These are phyloP conservation scores for rat (Rattus norvegicus) DNA, from an alignment of 2,113 vertebrate species.

Conservation along the genomic window GRCr8 NC_086026.1:42161501-42162000, in stretches of 20 bases:
- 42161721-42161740: not conserved
- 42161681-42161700: not conserved
- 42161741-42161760: not conserved
- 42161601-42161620: not conserved
- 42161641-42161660: not conserved
- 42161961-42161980: not conserved
- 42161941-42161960: not conserved
- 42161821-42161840: not conserved
- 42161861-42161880: not conserved
- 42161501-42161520: conserved; percentile 70
- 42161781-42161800: not conserved
- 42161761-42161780: not conserved
- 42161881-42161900: not conserved
- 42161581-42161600: rapidly evolving
- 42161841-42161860: not conserved
- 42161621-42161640: not conserved
- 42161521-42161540: conserved; percentile 7
- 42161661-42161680: not conserved
- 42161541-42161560: not conserved
- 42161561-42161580: not conserved
- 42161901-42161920: not conserved
- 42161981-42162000: not conserved
- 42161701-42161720: not conserved
- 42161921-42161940: not conserved
- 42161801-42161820: not conserved